phyloP scores from a whole-genome alignment of 1,140 invertebrate genomes.

The Gerris buenoi region DNA sequence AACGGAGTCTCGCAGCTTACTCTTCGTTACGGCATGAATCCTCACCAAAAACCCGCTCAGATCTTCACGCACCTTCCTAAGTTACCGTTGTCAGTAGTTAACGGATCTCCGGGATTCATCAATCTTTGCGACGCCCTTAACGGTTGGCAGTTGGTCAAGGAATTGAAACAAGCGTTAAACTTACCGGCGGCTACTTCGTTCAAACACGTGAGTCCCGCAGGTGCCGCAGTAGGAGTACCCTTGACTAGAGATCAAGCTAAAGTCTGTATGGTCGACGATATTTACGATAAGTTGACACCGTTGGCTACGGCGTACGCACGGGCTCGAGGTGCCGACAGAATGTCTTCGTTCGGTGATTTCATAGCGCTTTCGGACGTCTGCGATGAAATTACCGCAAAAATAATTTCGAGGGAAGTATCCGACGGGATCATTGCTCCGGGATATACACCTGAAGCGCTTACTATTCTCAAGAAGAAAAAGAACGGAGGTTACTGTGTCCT shows the following conservation, averaged over 20 bases:
- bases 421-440: slow-evolving; percentile 94
- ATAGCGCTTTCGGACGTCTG: slow-evolving; percentile 84
- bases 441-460: slow-evolving; percentile 67
- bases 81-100: slow-evolving; percentile 78
- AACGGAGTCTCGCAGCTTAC: slow-evolving; percentile 59
- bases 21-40: slow-evolving; percentile 93
- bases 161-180: slow-evolving; percentile 60
- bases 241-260: slow-evolving; percentile 40
- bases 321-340: slow-evolving; percentile 90
- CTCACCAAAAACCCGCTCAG: slow-evolving; percentile 92
- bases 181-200: slow-evolving; percentile 91
- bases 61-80: slow-evolving; percentile 65
- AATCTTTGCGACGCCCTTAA: slow-evolving; percentile 96
- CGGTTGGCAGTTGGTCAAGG: slow-evolving; percentile 88
- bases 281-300: slow-evolving; percentile 57
- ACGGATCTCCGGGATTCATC: slow-evolving; percentile 92
- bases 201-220: slow-evolving; percentile 93
- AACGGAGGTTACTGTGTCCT: slow-evolving; percentile 83
- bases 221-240: slow-evolving; percentile 78
- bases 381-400: slow-evolving; percentile 50
- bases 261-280: slow-evolving; percentile 85
- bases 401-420: slow-evolving; percentile 59
- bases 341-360: slow-evolving; percentile 99
- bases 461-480: slow-evolving; percentile 90
- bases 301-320: slow-evolving; percentile 88